Base-by-base conservation (phyloP, 2,113 vertebrate species). In the Hymenochirus boettgeri region DNA sequence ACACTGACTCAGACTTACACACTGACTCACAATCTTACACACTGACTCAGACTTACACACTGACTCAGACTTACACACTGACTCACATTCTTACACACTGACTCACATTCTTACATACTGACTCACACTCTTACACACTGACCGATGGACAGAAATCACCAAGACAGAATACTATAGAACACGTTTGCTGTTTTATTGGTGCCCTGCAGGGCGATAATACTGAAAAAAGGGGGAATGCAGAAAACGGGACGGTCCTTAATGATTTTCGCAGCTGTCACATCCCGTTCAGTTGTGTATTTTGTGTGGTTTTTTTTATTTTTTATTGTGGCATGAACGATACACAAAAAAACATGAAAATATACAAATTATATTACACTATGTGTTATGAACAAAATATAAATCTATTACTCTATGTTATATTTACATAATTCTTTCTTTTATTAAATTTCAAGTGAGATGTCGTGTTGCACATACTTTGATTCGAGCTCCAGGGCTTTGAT, bases 311-410 rank as follows among this genome's bases (percentile, higher is more conserved):
- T 85, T 73, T 89, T 42, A n/a, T 42, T 42, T 42, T 42, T 42
- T 92, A 92, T 91, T 93, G 91, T 97, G 94, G 92, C 92, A 94
- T 98, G 94, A 89, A 96, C 93, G 96, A 91, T 94, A 97, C 96
- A 94, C 93, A 96, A 97, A 96, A 86, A 90, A 86, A 92, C 94
- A 94, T 92, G 93, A 99, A 90, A 99, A 99, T 99, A 97, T 97
- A 99, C 96, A 99, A 99, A 94, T 99, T 99, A 98, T 98, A 98
- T 98, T 99, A 99, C 96, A 99, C 92, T 97, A 91, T 91, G 93
- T 96, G 94, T 99, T 98, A 99, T 99, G 95, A 98, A 98, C 96
- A 99, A 99, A 99, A 99, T 99, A 99, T 93, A 99, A 99, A 98
- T 99, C 96, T 99, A 99, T 99, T 98, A 94, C 92, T 97, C 96